Base-by-base conservation (phyloP, 2,888 invertebrate species). In the Pollenia labialis region DNA sequence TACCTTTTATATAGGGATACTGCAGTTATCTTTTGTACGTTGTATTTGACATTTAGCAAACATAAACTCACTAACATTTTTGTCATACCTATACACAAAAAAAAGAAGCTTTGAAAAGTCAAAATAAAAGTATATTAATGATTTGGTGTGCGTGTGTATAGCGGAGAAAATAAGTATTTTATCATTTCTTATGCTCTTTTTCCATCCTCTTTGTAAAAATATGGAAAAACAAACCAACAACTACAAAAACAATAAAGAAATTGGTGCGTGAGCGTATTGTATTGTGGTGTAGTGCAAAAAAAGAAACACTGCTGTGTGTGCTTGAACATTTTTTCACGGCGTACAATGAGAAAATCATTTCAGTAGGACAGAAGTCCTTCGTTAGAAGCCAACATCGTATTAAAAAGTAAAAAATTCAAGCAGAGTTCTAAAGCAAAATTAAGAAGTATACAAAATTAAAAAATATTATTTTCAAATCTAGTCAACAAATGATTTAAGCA, bases 331-430 rank as follows among this genome's bases (percentile, higher is more conserved):
- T 79, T 79, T 86, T 58, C 81, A 87, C 85, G 87, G 75, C 87
- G 80, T 84, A 81, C 82, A 75, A 72, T 72, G 58, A 81, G 84
- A 82, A 83, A 77, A 85, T 85, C 88, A 85, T 77, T 91, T 92
- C 92, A 92, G 92, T 92, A 91, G 92, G 92, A 91, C 92, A 91
- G 80, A 92, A 93, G 93, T 93, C 92, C 92, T 92, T 93, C 92
- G 92, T 91, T 92, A 92, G 92, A 92, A 92, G 92, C 90, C 92
- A 92, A 84, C 85, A 86, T 90, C 92, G 92, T 91, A 90, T 90
- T 52, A 68, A 75, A 75, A 52, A 58, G 10, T 58, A 58, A 50
- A 88, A 76, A 72, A 56, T 42, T 60, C 54, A 66, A 77, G 12
- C 54, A 50, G 48, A 79, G 9, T 56, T 46, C 52, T 68, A 74